These are phyloP conservation scores for Sclerodermus sp. DNA, from an alignment of 2,888 invertebrate species.

Conservation along the genomic window DNA sequence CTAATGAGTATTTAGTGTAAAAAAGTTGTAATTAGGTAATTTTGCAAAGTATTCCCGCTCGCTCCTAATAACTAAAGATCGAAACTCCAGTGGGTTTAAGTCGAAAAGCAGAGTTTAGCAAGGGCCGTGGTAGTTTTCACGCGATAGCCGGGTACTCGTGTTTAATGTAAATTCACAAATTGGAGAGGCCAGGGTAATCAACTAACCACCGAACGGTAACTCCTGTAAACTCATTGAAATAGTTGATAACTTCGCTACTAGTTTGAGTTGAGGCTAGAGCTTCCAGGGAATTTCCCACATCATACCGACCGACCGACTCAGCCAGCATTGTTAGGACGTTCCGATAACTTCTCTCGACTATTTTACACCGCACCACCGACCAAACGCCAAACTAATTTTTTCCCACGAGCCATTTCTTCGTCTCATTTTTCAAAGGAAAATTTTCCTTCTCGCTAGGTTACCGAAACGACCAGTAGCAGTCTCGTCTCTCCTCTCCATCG, in stretches of 20 bases:
- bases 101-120: no score
- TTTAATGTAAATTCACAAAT: conserved; percentile 45
- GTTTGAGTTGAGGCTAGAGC: conserved; percentile 34
- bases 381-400: no score
- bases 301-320: conserved; percentile 36
- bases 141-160: conserved; percentile 28
- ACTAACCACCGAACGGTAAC: conserved; percentile 43
- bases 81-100: conserved; percentile 11
- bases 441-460: no score
- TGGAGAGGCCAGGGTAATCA: conserved; percentile 44
- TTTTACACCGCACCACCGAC: no score
- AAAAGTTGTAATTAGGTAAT: no score
- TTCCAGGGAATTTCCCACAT: conserved; percentile 40
- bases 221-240: conserved; percentile 49
- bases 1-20: no score
- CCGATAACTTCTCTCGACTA: background rate
- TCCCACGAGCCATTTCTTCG: no score
- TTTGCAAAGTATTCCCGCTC: no score
- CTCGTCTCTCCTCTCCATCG: no score
- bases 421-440: no score
- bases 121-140: conserved; percentile 30
- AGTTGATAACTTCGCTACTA: conserved; percentile 44
- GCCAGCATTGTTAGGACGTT: conserved; percentile 33
- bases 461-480: no score
- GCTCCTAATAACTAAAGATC: conserved; percentile 8